Evolutionary conservation across 1,140 invertebrate species (phyloP), one percentile per base, ranked within the genome.

Genomic region (Matsumurasca onukii): DNA sequence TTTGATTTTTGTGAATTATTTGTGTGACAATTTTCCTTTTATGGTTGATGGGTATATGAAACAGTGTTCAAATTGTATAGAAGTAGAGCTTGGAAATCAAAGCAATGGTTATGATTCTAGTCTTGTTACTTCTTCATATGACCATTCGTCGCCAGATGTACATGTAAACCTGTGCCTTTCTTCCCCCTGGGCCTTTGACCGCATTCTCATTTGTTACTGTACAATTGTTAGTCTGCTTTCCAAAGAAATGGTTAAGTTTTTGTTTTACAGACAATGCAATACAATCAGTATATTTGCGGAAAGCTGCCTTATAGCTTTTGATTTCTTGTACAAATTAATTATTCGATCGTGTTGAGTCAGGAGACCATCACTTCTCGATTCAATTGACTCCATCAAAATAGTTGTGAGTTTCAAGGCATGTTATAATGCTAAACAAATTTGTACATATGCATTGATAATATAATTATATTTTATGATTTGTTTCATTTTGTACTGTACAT

Each of bases 41-140:
- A 20, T 5, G 34, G 34, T 39, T 39, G 17, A 39, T 9, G 34
- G 34, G 34, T 39, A 39, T n/a, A n/a, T n/a, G n/a, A 17, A 39
- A 39, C 15, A 12, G 12, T 31, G 29, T 31, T 31, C 13, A 63
- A 63, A 63, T 29, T 31, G 29, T 63, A 31, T 31, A 63, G 12
- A 31, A 20, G 17, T 31, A 31, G 27, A 63, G 61, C 27, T 63
- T 30, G 48, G 62, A 12, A 65, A 48, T 65, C 62, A 65, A 65
- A 48, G 62, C 27, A 65, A 48, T 31, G 31, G 62, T 65, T 22
- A 25, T 20, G 25, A 48, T 22, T 65, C 62, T 63, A 34, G 61
- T 63, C 61, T 65, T 65, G 62, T 65, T 65, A 65, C 62, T 65
- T 65, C 62, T 65, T 65, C 62, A 65, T 65, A 65, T 65, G 20